Evolutionary conservation across 2,888 invertebrate species (phyloP).

Genomic region (Cordylochernes scorpioides): DNA sequence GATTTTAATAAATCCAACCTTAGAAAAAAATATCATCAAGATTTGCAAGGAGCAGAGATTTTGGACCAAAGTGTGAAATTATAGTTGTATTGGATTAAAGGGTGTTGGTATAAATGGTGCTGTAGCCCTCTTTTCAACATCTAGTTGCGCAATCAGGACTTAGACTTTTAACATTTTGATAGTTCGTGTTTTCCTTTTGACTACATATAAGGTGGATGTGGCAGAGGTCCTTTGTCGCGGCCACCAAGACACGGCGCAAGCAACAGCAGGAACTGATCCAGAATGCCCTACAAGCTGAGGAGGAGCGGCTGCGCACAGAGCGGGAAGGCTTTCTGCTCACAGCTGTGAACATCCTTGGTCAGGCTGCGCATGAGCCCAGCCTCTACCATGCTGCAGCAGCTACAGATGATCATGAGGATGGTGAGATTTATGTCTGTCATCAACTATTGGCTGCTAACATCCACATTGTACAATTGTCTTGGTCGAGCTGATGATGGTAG

Average conservation of each 20-base stretch:
- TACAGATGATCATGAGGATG: constrained; percentile 57
- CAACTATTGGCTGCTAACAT: too few relatives aligned
- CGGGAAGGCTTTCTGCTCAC: constrained; percentile 82
- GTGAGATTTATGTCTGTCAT: constrained; percentile 23
- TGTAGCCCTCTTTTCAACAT: neutral
- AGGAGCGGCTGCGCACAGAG: constrained; percentile 79
- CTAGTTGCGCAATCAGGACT: neutral
- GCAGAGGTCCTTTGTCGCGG: constrained; percentile 76
- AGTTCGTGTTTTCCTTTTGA: neutral
- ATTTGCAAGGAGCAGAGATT: too few relatives aligned
- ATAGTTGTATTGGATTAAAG: too few relatives aligned
- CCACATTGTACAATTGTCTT: too few relatives aligned
- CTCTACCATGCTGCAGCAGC: constrained; percentile 42
- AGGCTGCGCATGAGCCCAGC: constrained; percentile 75
- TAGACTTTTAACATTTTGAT: constrained; percentile 1
- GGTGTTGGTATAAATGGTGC: too few relatives aligned
- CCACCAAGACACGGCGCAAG: constrained; percentile 91
- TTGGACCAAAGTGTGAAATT: too few relatives aligned
- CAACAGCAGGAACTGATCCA: constrained; percentile 95
- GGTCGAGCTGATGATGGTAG: too few relatives aligned
- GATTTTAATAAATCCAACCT: too few relatives aligned
- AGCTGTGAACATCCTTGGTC: constrained; percentile 73
- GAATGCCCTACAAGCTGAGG: constrained; percentile 73
- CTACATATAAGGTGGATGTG: constrained; percentile 7
- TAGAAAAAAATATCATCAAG: too few relatives aligned